Percentiles rank a stretch among this genome's conserved stretches.
phyloP scores from a whole-genome alignment of 2,113 vertebrate genomes.

The Spilogale gracilis region DNA sequence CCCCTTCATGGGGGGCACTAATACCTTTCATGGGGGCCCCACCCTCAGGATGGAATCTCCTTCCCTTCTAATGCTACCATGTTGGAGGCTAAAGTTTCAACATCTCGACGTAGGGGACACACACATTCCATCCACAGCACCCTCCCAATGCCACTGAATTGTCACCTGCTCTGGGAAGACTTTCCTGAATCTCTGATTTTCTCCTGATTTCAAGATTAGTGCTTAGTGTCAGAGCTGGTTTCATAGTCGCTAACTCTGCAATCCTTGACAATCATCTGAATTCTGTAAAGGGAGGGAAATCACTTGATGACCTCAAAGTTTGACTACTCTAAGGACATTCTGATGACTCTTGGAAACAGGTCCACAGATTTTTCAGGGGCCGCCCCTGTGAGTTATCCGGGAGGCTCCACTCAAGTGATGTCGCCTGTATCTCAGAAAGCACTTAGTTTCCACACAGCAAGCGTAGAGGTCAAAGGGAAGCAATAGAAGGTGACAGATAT shows the following conservation, averaged over 20 bases:
- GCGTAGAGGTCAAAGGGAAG: neutral
- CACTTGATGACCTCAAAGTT: neutral
- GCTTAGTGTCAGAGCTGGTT: accelerated
- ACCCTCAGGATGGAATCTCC: neutral
- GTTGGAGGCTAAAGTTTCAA: too few species aligned
- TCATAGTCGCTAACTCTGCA: neutral
- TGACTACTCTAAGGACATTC: neutral
- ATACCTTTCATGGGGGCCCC: neutral
- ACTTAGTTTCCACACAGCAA: neutral
- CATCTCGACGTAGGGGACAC: neutral
- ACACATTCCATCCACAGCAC: neutral
- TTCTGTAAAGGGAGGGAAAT: neutral
- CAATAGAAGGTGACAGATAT: neutral
- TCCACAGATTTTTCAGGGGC: neutral
- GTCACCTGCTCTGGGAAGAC: neutral
- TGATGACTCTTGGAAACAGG: neutral
- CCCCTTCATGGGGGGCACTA: neutral
- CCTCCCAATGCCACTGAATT: neutral
- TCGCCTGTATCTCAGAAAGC: neutral
- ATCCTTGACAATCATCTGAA: neutral
- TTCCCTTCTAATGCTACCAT: neutral
- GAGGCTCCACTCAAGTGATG: neutral
- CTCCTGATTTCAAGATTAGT: neutral
- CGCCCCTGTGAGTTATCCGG: too few species aligned
- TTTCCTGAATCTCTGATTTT: neutral